Conservation (phyloP, 2,113 vertebrate species). For the Phodopus roborovskii region DNA sequence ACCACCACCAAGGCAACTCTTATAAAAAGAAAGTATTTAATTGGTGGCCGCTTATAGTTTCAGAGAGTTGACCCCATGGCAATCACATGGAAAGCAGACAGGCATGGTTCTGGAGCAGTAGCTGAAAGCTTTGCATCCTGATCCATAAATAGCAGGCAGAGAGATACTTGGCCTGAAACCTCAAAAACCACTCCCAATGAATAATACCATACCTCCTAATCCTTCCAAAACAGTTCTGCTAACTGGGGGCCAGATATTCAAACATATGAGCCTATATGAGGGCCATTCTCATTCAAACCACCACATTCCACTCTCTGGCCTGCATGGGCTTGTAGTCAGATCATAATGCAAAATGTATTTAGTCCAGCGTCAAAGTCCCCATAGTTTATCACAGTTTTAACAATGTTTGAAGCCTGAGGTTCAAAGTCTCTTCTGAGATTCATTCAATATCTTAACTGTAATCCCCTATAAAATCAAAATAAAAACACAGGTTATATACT, state of each 20-base stretch:
- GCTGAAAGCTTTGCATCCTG: background rate
- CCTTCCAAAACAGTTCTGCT: background rate
- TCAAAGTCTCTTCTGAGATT: background rate
- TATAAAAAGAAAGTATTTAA: background rate
- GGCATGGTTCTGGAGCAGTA: background rate
- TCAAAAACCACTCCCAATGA: background rate
- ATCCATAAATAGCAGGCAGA: background rate
- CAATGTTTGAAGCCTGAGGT: background rate
- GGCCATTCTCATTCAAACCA: background rate
- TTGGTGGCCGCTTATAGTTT: background rate
- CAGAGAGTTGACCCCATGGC: background rate
- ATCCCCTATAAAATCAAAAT: background rate
- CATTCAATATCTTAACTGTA: background rate
- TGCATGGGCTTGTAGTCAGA: background rate
- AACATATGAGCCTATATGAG: background rate
- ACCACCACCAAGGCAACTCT: background rate
- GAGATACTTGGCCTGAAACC: background rate
- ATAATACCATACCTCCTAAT: background rate
- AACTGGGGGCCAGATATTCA: background rate
- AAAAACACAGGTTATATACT: background rate
- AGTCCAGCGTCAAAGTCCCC: background rate
- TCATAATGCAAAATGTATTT: background rate
- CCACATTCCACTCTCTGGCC: background rate
- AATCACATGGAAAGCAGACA: background rate
- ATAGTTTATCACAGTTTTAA: background rate